Evolutionary conservation across 1,140 invertebrate species (phyloP), one percentile per base, ranked within the genome.

Genomic region (Achroia grisella): DNA sequence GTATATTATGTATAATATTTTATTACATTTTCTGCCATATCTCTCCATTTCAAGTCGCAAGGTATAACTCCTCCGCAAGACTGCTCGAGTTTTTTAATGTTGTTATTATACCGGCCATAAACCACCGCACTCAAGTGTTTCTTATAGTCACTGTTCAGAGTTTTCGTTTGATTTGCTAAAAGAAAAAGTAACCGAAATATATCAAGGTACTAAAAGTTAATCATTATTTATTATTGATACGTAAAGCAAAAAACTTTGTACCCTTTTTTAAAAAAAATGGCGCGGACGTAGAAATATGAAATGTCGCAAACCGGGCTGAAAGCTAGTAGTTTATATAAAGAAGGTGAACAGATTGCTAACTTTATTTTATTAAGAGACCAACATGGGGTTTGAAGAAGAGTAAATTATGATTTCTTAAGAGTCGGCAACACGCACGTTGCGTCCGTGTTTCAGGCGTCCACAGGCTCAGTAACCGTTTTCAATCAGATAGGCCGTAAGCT

Each of bases 21-120:
- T 30, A 52, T 63, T 63, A 79, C 78, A 9, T 57, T 52, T 8
- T 76, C 65, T 8, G 66, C 53, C 4, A 83, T 49, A 4, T 44
- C 10, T 31, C 72, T 63, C 59, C 67, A 80, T 14, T 59, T 41
- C 1, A 80, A 33, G 36, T 72, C 59, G 35, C 79, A 83, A 13
- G 77, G 62, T 10, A 75, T 47, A 9, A 40, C 32, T 10, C n/a
- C 40, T 0, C 62, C 64, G 44, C 76, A 79, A 0, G 71, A 52
- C 48, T 58, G 17, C 67, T 65, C 0, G 29, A 39, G 2, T 57
- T 63, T 23, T 23, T 6, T 23, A 23, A 23, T 23, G 17, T 23
- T 23, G 17, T 23, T 23, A 23, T 23, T 23, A 23, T 23, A 23
- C 0, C 50, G 56, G 0, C 58, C 64, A 34, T 58, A 72, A 36